Evolutionary conservation across 2,888 invertebrate species (phyloP), one percentile per base, ranked within the genome.

Genomic region (Epiperipatus broadwayi): DNA sequence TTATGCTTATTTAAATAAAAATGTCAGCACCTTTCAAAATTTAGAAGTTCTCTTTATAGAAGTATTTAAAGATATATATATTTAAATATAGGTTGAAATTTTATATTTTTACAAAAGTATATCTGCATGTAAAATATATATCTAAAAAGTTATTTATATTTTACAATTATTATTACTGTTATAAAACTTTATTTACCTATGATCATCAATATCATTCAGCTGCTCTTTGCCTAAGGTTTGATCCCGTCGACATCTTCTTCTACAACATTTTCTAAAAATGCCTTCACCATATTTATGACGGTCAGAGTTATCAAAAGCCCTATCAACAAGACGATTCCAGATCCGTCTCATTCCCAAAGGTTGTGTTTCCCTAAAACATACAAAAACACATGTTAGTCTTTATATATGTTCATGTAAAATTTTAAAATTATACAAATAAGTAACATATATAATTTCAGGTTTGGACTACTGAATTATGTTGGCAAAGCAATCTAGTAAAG

Each of bases 181-280:
- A n/a, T 21, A 12, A 30, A 12, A 41, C 29, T 14, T 8, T 19
- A 3, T 21, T n/a, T 36, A 50, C 50, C 50, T 70, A 64, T 89
- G 81, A 65, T 93, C 91, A 49, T 81, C 79, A 55, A 89, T 70
- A 59, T 87, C 83, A 57, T 89, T 85, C 46, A 89, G 59, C 54
- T 83, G 81, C 36, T 72, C 69, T 43, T 67, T 72, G n/a, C n/a
- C n/a, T n/a, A n/a, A 67, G 53, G 53, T 40, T 45, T 71, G 69
- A 51, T 75, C 70, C 41, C 53, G 52, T 58, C 54, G 49, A 39
- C 55, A 52, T 35, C 53, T 55, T 21, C 58, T 75, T 72, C 78
- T 72, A 55, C 79, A 76, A 53, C 78, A 67, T 50, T 74, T 67
- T 34, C 80, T 80, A 38, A 80, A 68, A 59, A 80, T 69, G 49